A percentile compares a stretch with the other conserved stretches of the same genome.
phyloP scores from a whole-genome alignment of 2,113 vertebrate species.

The Nasalis larvatus region DNA sequence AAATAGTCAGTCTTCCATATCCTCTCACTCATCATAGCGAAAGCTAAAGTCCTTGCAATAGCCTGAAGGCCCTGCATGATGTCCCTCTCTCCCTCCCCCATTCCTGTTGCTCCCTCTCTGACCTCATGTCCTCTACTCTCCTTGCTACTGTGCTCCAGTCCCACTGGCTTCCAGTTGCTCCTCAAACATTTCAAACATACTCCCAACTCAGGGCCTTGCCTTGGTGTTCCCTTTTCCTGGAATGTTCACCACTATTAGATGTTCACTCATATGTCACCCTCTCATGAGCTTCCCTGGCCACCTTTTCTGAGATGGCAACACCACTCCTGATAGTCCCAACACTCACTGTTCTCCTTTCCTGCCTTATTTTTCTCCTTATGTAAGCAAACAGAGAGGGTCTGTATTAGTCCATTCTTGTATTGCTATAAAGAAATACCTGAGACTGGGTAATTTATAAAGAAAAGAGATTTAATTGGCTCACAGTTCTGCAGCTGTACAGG shows the following conservation, averaged over 20 bases:
- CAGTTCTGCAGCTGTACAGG: too few relatives aligned
- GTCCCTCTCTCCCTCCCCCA: too few relatives aligned
- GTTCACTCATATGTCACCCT: neutral
- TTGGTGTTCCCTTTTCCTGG: neutral
- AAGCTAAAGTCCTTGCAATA: neutral
- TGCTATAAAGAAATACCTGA: too few relatives aligned
- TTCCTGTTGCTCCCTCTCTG: neutral
- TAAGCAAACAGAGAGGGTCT: too few relatives aligned
- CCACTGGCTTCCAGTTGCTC: neutral
- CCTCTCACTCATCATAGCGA: neutral
- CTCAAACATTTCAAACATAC: neutral
- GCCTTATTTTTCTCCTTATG: neutral
- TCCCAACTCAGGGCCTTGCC: neutral
- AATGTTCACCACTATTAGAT: neutral
- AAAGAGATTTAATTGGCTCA: too few relatives aligned
- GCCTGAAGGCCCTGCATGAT: neutral
- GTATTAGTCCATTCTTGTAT: too few relatives aligned
- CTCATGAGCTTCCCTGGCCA: neutral
- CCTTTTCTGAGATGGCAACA: neutral
- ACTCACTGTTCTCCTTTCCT: neutral
- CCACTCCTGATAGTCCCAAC: neutral
- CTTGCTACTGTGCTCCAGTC: neutral
- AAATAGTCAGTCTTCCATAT: neutral
- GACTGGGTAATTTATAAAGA: too few relatives aligned
- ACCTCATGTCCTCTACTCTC: neutral